These are phyloP conservation scores for Philaethria dido DNA, from an alignment of 2,888 invertebrate genomes.

Conservation along the genomic window DNA sequence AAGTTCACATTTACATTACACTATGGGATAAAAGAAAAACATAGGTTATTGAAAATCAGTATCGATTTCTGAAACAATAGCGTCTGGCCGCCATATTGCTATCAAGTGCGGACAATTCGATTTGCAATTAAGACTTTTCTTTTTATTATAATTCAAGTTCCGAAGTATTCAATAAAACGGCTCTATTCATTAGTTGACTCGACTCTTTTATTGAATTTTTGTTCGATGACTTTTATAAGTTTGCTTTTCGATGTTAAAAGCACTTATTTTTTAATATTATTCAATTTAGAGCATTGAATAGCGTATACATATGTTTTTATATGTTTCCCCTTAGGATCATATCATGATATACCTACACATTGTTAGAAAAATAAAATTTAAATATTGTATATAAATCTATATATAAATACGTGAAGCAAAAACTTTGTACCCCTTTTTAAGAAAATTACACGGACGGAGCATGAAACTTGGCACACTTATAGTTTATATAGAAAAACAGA, in stretches of 20 bases:
- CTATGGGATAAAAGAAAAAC: neutral
- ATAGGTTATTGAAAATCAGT: slow-evolving; percentile 32
- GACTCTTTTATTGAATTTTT: slow-evolving; percentile 25
- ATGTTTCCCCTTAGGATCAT: neutral
- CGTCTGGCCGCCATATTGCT: slow-evolving; percentile 38
- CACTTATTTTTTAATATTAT: slow-evolving; percentile 20
- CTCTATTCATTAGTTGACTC: slow-evolving; percentile 28
- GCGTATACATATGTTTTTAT: neutral
- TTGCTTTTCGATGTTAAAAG: slow-evolving; percentile 24
- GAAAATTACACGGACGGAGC: no score
- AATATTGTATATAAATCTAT: no score
- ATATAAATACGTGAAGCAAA: no score
- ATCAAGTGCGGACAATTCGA: slow-evolving; percentile 36
- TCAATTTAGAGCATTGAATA: neutral
- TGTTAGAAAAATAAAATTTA: neutral
- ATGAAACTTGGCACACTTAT: no score
- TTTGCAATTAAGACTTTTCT: slow-evolving; percentile 38
- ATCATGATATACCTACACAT: no score
- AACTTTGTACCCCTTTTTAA: no score
- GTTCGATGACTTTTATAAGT: slow-evolving; percentile 27
- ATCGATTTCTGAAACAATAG: slow-evolving; percentile 39
- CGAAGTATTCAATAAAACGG: slow-evolving; percentile 30
- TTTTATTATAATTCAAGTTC: slow-evolving; percentile 35
- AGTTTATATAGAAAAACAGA: no score
- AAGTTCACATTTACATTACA: neutral